A percentile compares a stretch with the other conserved stretches of the same genome.
Conservation (phyloP, 2,797 vertebrate genomes). For the Gambelia wislizenii region DNA sequence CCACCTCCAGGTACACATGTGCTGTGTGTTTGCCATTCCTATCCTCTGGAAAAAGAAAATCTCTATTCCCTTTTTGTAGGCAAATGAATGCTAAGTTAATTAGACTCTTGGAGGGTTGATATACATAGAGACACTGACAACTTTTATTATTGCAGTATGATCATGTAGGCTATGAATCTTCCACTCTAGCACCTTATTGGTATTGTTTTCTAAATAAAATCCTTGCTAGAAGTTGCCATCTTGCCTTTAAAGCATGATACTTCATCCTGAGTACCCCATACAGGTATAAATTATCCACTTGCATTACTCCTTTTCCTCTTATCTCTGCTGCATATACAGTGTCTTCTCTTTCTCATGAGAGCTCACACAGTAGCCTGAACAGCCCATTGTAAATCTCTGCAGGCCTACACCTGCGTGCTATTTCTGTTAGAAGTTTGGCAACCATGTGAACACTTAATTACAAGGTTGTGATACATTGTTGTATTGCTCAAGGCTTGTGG, state of each 20-base stretch:
- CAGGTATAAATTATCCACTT: background rate
- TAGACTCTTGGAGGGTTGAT: background rate
- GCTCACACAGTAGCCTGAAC: background rate
- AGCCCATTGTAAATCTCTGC: background rate
- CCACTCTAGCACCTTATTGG: background rate
- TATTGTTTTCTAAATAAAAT: background rate
- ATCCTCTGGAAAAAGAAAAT: no score
- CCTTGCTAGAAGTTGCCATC: background rate
- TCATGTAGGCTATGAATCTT: background rate
- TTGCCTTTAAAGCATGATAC: background rate
- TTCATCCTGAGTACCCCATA: background rate
- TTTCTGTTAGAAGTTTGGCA: background rate
- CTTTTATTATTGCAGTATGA: background rate
- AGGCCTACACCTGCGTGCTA: background rate
- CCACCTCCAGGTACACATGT: conserved; percentile 91
- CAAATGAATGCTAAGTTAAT: background rate
- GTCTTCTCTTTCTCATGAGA: background rate
- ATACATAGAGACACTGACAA: background rate
- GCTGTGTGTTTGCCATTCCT: background rate
- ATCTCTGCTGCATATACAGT: background rate
- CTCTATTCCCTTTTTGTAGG: no score
- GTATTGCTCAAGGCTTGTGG: background rate
- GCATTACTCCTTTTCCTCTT: background rate
- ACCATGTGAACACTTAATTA: background rate
- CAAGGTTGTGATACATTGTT: background rate